These are phyloP conservation scores for Pachyuromys duprasi DNA, from an alignment of 2,797 vertebrate genomes.

Conservation along the genomic window DNA sequence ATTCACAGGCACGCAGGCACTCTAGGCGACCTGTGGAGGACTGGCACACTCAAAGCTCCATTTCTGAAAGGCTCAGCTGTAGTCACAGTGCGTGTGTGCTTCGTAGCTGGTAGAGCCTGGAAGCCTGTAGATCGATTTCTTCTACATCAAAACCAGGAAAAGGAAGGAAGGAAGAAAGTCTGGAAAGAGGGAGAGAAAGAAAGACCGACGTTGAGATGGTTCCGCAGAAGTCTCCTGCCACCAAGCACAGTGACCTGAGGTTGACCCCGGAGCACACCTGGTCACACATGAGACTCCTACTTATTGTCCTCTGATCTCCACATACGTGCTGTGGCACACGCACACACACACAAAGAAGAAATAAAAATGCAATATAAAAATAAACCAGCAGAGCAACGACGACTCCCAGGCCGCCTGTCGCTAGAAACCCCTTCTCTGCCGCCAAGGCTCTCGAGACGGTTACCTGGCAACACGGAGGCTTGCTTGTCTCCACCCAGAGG, in stretches of 20 bases:
- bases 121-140: slow-evolving; percentile 28
- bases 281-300: no score
- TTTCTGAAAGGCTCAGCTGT: neutral
- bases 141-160: slow-evolving; percentile 47
- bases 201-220: neutral
- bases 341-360: neutral
- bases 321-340: neutral
- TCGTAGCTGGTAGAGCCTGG: neutral
- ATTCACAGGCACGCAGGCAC: neutral
- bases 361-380: neutral
- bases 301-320: neutral
- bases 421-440: neutral
- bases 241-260: neutral
- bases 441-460: neutral
- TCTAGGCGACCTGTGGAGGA: neutral
- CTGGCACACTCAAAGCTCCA: neutral
- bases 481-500: neutral
- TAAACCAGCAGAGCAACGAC: neutral
- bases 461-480: neutral
- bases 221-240: neutral
- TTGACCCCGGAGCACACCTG: neutral
- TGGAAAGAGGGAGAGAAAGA: neutral
- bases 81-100: neutral
- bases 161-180: neutral
- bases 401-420: neutral